Evolutionary conservation across 2,797 vertebrate species (phyloP).

Genomic region (Anguilla marmorata): DNA sequence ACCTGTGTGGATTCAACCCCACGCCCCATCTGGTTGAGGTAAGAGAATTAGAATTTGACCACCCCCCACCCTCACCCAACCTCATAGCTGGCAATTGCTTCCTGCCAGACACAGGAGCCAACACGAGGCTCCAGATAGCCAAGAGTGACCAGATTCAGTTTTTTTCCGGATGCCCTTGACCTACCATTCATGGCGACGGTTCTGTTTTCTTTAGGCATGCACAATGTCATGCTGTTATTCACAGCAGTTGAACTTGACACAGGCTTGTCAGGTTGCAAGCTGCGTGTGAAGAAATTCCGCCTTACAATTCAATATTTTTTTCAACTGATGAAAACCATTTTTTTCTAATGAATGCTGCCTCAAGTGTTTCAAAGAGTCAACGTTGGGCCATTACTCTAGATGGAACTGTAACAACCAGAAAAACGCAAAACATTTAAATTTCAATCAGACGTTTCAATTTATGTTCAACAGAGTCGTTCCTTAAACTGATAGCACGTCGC

Average conservation of each 20-base stretch:
- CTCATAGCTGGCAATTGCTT: not conserved
- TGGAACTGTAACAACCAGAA: slow-evolving; percentile 18
- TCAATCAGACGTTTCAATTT: slow-evolving; percentile 10
- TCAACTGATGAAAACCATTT: slow-evolving; percentile 14
- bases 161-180: slow-evolving; percentile 22
- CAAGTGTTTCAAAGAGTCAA: slow-evolving; percentile 9
- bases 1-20: slow-evolving; percentile 98
- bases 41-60: slow-evolving; percentile 58
- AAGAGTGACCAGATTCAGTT: not conserved
- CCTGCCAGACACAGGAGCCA: slow-evolving; percentile 1
- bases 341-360: not conserved
- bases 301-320: slow-evolving; percentile 18
- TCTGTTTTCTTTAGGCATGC: not conserved
- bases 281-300: slow-evolving; percentile 23
- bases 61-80: not conserved
- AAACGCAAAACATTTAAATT: slow-evolving; percentile 15
- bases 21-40: slow-evolving; percentile 94
- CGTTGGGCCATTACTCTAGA: not conserved
- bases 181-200: not conserved
- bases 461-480: not conserved
- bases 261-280: not conserved
- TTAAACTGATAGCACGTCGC: not conserved
- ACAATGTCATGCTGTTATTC: not conserved
- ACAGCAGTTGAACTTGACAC: not conserved
- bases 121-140: not conserved